A percentile compares a stretch with the other conserved stretches of the same genome.
phyloP scores from a whole-genome alignment of 2,113 vertebrate species.

The Macrotus californicus region DNA sequence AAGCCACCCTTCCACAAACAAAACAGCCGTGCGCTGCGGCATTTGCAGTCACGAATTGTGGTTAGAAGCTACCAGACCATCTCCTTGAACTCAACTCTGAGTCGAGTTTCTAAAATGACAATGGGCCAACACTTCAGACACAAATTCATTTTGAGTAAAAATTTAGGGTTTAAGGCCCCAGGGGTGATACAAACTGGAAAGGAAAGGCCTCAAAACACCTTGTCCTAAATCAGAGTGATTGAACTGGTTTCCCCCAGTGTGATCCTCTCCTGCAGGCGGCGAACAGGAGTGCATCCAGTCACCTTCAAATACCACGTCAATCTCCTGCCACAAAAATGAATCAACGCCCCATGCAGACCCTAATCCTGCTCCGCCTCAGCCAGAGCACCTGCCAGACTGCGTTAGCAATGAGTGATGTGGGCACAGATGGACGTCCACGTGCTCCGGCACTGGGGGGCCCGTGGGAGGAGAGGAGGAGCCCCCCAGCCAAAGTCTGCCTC shows the following conservation, averaged over 20 bases:
- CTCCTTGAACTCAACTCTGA: neutral
- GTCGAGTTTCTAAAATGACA: neutral
- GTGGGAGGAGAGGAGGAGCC: neutral
- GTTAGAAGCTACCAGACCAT: neutral
- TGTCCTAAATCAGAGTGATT: neutral
- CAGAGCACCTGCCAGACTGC: conserved; percentile 23
- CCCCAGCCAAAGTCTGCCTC: neutral
- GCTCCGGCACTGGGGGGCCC: neutral
- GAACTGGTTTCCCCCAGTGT: neutral
- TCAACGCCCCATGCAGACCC: neutral
- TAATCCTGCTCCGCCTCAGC: neutral
- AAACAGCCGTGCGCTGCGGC: fast-evolving
- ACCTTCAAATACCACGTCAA: neutral
- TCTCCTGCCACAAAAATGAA: conserved; percentile 29
- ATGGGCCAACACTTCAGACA: neutral
- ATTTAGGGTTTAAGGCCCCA: neutral
- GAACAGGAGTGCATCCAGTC: neutral
- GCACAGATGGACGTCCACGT: neutral
- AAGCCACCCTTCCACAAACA: conserved; percentile 1
- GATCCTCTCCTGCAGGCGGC: neutral
- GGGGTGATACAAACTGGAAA: neutral
- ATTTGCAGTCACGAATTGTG: neutral
- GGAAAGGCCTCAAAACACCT: neutral
- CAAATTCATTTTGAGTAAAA: neutral
- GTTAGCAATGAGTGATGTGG: neutral